Evolutionary conservation across 2,113 vertebrate species (phyloP), one percentile per base, ranked within the genome.

Genomic region (Bombycilla garrulus): DNA sequence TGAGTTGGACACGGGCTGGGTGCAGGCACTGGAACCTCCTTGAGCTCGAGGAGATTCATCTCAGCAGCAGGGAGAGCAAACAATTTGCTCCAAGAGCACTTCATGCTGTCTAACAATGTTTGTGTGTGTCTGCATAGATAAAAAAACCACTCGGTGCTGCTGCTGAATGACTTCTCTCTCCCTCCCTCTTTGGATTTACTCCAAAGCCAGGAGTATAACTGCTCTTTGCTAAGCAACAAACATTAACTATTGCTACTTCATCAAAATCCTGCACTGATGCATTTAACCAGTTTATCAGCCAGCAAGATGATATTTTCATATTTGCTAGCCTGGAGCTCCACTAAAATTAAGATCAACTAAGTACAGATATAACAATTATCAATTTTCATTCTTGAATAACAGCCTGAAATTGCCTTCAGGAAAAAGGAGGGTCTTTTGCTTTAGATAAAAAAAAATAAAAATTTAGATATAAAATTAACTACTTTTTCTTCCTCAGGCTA

Each of bases 311-410:
- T 90, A 93, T 92, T 97, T 97, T 97, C 95, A 96, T 91, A 93
- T 97, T 97, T 97, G 92, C 92, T 97, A 97, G 98, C 98, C 98
- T 85, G 94, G 58, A 97, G 97, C 96, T 93, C 92, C 96, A 91
- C 93, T 93, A 97, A 97, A 98, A 96, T 91, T 97, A 98, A 97
- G 92, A 97, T 95, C 96, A 95, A 95, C 97, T 72, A 54, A 95
- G 93, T 94, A 95, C 91, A 93, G 88, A 95, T 96, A 96, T 97
- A 98, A 96, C 96, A 97, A 97, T 95, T 97, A 98, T 96, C 98
- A 97, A 82, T 98, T 98, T 97, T 98, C 98, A 97, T 97, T 98
- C 97, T 97, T 96, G 97, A 92, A 97, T 97, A 98, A 97, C 96
- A 98, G 89, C 96, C 94, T 96, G 92, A 90, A 78, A 56, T 93